Base-by-base conservation (phyloP, 2,113 vertebrate genomes). In the Notechis scutatus region DNA sequence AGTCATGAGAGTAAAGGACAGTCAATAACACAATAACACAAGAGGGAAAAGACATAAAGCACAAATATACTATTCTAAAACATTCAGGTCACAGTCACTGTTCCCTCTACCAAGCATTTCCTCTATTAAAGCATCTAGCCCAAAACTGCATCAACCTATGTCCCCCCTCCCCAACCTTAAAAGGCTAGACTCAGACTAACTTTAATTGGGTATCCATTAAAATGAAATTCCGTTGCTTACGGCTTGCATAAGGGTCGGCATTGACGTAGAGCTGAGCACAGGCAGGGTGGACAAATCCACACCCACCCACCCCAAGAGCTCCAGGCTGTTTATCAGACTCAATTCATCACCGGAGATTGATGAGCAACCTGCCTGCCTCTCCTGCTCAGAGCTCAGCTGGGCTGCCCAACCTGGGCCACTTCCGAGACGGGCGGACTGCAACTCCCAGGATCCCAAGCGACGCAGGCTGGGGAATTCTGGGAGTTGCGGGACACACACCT, bases 281-380 rank as follows among this genome's bases (percentile, higher is more conserved):
- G 11, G 21, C 47, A 8, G 9, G 29, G n/a, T 1, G n/a, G 64
- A 6, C 64, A 18, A 34, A 2, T 4, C 4, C 29, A 5, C 45
- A 45, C 42, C 3, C 42, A 2, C 45, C 4, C 45, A 10, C 6
- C 56, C 21, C 5, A 0, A 20, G 18, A 34, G 34, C 69, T 7
- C n/a, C 69, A 74, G 29, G 26, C 26, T 5, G 12, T 14, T n/a
- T 4, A 15, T n/a, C 64, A 4, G 29, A 15, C 34, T 39, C n/a
- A 2, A 3, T 1, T 7, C 69, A 3, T 7, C 1, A 7, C 0
- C 2, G 1, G 5, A 15, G 69, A 81, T 1, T 7, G 34, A 8
- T 2, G n/a, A 12, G 2, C 69, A 15, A 20, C n/a, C 69, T 18
- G n/a, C 1, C 0, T 5, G n/a, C 1, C 1, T 5, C 64, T 34